phyloP scores from a whole-genome alignment of 2,113 vertebrate genomes.

The Trinectes maculatus region DNA sequence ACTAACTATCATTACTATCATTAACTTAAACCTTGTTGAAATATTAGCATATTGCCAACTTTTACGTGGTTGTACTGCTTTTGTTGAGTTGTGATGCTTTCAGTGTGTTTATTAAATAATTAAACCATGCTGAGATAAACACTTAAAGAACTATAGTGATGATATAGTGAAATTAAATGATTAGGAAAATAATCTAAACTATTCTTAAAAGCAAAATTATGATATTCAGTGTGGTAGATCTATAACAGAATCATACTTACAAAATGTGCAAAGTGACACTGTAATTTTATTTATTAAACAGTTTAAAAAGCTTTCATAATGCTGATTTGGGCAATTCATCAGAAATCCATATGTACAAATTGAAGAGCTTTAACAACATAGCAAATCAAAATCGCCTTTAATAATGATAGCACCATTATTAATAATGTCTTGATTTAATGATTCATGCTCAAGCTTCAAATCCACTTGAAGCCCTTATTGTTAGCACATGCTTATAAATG shows the following conservation, averaged over 20 bases:
- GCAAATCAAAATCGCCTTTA: slow-evolving; percentile 5
- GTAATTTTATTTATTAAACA: slow-evolving; percentile 28
- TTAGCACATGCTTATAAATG: slow-evolving; percentile 63
- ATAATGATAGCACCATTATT: slow-evolving; percentile 32
- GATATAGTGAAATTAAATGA: too few relatives aligned
- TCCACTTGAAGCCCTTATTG: slow-evolving; percentile 24
- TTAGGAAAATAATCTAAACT: too few relatives aligned
- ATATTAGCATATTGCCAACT: background rate
- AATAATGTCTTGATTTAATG: slow-evolving; percentile 21
- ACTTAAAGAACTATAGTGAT: background rate
- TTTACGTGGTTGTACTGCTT: background rate
- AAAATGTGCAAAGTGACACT: background rate
- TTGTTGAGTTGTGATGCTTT: background rate
- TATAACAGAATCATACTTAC: background rate
- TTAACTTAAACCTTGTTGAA: too few relatives aligned
- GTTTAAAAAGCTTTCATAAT: slow-evolving; percentile 25
- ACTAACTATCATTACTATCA: too few relatives aligned
- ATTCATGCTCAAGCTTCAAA: slow-evolving; percentile 42
- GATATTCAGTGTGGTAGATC: background rate
- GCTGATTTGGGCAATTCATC: slow-evolving; percentile 40
- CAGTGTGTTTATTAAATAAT: background rate
- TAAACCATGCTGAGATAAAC: background rate
- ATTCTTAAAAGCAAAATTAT: background rate
- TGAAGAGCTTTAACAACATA: slow-evolving; percentile 31
- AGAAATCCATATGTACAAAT: slow-evolving; percentile 58